phyloP scores from a whole-genome alignment of 2,113 vertebrate genomes.

The Dasyprocta punctata region DNA sequence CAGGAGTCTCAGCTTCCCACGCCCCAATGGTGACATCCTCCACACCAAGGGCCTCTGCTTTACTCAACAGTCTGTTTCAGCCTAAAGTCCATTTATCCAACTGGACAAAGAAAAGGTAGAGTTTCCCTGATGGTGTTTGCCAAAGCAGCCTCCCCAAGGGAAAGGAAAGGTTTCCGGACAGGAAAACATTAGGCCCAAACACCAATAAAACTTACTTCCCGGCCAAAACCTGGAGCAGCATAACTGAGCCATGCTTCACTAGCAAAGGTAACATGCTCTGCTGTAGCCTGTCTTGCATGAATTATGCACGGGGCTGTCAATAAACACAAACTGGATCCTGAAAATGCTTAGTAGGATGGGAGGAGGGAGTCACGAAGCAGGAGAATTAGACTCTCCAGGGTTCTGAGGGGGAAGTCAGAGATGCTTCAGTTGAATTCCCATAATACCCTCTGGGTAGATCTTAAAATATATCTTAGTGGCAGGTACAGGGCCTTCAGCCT shows the following conservation, averaged over 20 bases:
- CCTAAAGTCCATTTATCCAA: constrained; percentile 59
- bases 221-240: constrained; percentile 57
- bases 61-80: constrained; percentile 40
- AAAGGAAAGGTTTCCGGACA: constrained; percentile 68
- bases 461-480: constrained; percentile 42
- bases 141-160: constrained; percentile 42
- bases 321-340: constrained; percentile 56
- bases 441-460: constrained; percentile 28
- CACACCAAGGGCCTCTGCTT: not conserved
- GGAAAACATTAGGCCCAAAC: constrained; percentile 66
- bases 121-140: not conserved
- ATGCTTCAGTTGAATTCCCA: constrained; percentile 66
- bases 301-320: constrained; percentile 68
- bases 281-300: constrained; percentile 77
- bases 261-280: constrained; percentile 76
- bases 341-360: not conserved
- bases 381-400: constrained; percentile 66
- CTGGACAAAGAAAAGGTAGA: constrained; percentile 43
- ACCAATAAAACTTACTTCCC: constrained; percentile 80
- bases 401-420: constrained; percentile 57
- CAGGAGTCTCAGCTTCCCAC: not conserved
- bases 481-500: not conserved
- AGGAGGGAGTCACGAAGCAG: constrained; percentile 38
- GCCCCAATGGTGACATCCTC: not conserved
- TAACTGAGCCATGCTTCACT: constrained; percentile 74